Evolutionary conservation across 2,888 invertebrate genomes (phyloP), one percentile per base, ranked within the genome.

Genomic region (Platycnemis pennipes): DNA sequence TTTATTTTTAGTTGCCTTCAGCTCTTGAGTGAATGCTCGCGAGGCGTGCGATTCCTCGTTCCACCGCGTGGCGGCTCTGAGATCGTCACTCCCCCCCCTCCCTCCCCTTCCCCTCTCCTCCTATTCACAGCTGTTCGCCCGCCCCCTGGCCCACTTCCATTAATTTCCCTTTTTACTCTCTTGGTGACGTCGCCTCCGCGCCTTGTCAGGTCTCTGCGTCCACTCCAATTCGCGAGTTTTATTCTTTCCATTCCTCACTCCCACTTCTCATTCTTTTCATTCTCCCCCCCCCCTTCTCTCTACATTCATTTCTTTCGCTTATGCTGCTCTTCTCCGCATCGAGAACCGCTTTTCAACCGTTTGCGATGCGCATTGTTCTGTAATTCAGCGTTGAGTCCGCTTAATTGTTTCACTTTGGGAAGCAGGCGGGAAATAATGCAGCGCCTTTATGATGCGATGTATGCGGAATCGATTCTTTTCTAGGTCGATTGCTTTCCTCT

Each of bases 131-230:
- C 45, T 45, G 45, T 45, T 45, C 45, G 45, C 87, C 8, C 31
- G 4, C 87, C 2, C 85, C 1, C 87, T 87, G 44, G 77, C 87
- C 45, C 87, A 45, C 11, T 45, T 87, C 87, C 87, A 44, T 77
- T 77, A 77, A 77, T 77, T 87, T 87, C 87, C 87, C 87, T 87
- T 87, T 45, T 87, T 45, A 44, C 87, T 87, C 87, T 19, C 77
- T 8, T 37, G 31, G 77, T 77, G 77, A 77, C 77, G 77, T 77
- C 37, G 77, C 77, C 77, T 37, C 11, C 37, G 37, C 77, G 13
- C 77, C 37, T 7, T 3, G n/a, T 22, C 22, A 53, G 53, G 19
- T 16, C 63, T 63, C 63, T 37, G 37, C 37, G 77, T 77, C 77
- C 77, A 77, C 77, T 37, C 31, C 31, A 77, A 77, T 77, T 77